A percentile compares a stretch with the other conserved stretches of the same genome.
Evolutionary conservation across 1,140 invertebrate species (phyloP).

Genomic region (Dinoponera quadriceps): DNA sequence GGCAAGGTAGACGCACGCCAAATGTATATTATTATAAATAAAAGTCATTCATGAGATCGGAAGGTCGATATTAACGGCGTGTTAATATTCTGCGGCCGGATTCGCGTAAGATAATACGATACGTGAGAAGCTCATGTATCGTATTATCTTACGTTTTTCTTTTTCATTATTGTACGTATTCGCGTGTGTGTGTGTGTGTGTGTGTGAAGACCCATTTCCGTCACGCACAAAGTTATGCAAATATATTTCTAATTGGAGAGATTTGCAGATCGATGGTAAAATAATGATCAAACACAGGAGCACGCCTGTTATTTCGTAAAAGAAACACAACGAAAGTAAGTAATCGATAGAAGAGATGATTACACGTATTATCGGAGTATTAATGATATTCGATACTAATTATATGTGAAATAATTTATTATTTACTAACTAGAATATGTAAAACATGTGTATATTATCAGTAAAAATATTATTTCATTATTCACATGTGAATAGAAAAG

Average conservation of each 20-base stretch:
- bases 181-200: not conserved
- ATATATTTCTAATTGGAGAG: constrained; percentile 38
- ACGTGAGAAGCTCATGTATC: constrained; percentile 26
- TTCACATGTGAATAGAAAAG: not conserved
- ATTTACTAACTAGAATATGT: constrained; percentile 3
- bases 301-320: constrained; percentile 6
- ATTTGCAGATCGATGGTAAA: constrained; percentile 6
- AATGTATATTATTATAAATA: not conserved
- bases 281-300: constrained; percentile 17
- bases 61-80: not conserved
- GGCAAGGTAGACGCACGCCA: not conserved
- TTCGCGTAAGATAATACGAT: constrained; percentile 25
- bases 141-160: not conserved
- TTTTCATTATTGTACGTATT: no score
- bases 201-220: not conserved
- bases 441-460: not conserved
- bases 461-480: constrained; percentile 12
- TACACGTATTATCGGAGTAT: constrained; percentile 18
- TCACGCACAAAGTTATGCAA: constrained; percentile 32
- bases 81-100: constrained; percentile 14
- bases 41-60: not conserved
- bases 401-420: not conserved
- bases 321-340: constrained; percentile 12
- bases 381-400: not conserved
- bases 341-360: not conserved